Conservation (phyloP, 2,113 vertebrate species). For the Camelus dromedarius region DNA sequence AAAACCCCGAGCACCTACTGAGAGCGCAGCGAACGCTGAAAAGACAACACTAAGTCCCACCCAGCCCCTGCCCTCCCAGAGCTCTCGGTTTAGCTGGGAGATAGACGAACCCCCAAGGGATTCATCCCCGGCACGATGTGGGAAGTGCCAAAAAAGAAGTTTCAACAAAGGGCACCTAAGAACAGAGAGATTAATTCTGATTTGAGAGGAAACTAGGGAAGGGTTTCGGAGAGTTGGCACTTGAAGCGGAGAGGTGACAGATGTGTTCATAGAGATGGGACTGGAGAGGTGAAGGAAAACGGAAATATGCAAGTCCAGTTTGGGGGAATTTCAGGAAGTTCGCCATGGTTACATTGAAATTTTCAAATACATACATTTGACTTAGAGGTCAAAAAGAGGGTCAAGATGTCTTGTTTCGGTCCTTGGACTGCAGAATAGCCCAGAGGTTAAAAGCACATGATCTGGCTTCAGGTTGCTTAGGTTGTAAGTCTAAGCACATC, state of each 20-base stretch:
- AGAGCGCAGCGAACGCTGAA: neutral
- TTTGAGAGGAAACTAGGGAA: conserved; percentile 35
- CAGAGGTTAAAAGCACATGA: neutral
- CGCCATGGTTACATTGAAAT: neutral
- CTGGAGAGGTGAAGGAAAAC: neutral
- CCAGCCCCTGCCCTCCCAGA: neutral
- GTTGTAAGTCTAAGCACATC: neutral
- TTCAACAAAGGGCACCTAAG: conserved; percentile 72
- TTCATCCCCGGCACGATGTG: conserved; percentile 43
- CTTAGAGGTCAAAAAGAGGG: neutral
- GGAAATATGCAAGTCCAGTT: neutral
- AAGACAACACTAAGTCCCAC: neutral
- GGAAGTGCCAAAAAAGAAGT: conserved; percentile 32
- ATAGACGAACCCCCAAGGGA: neutral
- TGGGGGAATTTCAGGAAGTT: neutral
- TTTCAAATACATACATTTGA: neutral
- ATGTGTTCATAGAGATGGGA: neutral
- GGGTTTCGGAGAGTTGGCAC: neutral
- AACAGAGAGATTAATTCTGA: conserved; percentile 24
- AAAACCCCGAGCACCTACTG: neutral
- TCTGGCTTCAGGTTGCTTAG: neutral
- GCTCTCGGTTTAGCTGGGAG: conserved; percentile 4
- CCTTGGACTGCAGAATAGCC: neutral
- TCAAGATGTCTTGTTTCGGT: neutral
- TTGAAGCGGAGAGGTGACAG: neutral